Evolutionary conservation across 2,888 invertebrate species (phyloP), one percentile per base, ranked within the genome.

Genomic region (Amiota mariae): DNA sequence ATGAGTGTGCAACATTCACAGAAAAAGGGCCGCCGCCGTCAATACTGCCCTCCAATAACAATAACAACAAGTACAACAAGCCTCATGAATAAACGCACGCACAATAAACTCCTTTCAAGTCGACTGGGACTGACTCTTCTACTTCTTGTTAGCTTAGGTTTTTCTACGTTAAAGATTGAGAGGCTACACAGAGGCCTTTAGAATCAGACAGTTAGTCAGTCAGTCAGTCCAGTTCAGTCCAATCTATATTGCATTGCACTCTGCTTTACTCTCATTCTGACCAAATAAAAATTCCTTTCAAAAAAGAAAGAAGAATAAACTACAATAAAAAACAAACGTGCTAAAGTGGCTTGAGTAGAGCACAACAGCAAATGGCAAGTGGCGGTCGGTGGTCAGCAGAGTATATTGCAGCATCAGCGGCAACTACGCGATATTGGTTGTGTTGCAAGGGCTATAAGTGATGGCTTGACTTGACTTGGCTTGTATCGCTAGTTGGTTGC

Each of bases 41-140:
- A 24, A 24, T 24, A 24, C 24, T 6, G 59, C 59, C 59, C 59
- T 11, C 3, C 20, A 59, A 15, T 11, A 51, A 18, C 20, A 59
- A 15, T 11, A 51, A 51, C 12, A 59, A 59, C 15, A 59, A 59
- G 11, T 20, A 20, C 15, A 59, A 20, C 15, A 59, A 59, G 81
- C 81, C 82, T 75, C 77, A 73, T 80, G 79, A 79, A 80, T 77
- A 74, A 18, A 18, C 59, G 20, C 20, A 59, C 18, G 82, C 82
- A 83, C 85, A 85, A 84, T 84, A 81, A 81, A 85, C 85, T 84
- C 84, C 85, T 85, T 84, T 85, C 83, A 84, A 68, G 54, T 36
- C n/a, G 47, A 36, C 36, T 83, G 76, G n/a, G 47, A 36, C 36
- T 83, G 76, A 54, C 36, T 54, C 54, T 54, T 20, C 59, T 18